These are phyloP conservation scores for Aethina tumida DNA, from an alignment of 1,140 invertebrate genomes.

Conservation along the genomic window DNA sequence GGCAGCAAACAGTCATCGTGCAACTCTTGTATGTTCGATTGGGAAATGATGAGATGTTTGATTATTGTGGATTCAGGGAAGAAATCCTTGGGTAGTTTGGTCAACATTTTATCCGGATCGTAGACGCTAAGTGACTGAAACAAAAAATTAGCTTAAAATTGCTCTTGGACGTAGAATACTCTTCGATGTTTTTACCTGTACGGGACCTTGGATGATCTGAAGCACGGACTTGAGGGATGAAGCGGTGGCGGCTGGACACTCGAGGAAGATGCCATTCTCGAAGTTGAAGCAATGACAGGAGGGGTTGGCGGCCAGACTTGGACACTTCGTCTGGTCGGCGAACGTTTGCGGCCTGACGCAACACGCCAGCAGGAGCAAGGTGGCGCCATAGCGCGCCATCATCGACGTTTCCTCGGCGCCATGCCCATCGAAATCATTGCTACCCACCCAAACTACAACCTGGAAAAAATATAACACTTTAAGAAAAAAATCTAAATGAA, in stretches of 20 bases:
- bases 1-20: conserved; percentile 63
- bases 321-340: conserved; percentile 41
- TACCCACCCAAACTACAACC: too few relatives aligned
- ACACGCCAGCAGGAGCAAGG: conserved; percentile 15
- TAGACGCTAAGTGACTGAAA: conserved; percentile 82
- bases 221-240: conserved; percentile 38
- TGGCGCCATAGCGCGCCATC: conserved; percentile 26
- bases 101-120: conserved; percentile 67
- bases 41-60: conserved; percentile 71
- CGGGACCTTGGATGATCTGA: conserved; percentile 47
- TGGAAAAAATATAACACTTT: too few relatives aligned
- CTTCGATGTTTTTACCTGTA: too few relatives aligned
- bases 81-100: conserved; percentile 54
- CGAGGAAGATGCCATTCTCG: conserved; percentile 80
- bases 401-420: conserved; percentile 10
- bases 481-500: too few relatives aligned
- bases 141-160: too few relatives aligned
- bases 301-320: conserved; percentile 57
- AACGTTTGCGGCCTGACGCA: conserved; percentile 13
- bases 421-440: too few relatives aligned
- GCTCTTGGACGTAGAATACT: too few relatives aligned
- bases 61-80: conserved; percentile 64
- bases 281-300: conserved; percentile 85
- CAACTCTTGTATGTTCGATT: conserved; percentile 65
- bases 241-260: conserved; percentile 70